Evolutionary conservation across 2,888 invertebrate species (phyloP), one percentile per base, ranked within the genome.

Genomic region (Sminthurinus aureus): DNA sequence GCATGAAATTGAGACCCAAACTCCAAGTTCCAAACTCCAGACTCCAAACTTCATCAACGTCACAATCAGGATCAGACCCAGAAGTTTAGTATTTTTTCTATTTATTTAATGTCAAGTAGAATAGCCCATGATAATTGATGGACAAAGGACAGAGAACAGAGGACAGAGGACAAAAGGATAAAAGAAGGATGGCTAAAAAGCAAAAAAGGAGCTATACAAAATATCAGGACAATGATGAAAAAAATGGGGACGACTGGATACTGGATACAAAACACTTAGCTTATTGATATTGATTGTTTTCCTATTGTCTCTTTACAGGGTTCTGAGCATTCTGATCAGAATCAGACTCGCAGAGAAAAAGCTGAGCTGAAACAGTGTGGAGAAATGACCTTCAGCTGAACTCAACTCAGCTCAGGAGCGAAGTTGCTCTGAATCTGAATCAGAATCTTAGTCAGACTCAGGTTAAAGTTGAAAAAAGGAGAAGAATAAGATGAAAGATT

Each of bases 251-350:
- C 38, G 38, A 38, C 38, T 6, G 38, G 6, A 38, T 4, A 38
- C 6, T 38, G 38, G 6, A 38, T 38, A 38, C 38, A 38, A 38
- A 26, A 38, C 38, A 79, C 66, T 79, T 58, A 58, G 4, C 9
- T 58, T 58, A 58, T 58, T 73, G 38, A 24, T 58, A 58, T 58
- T 73, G 38, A 24, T 26, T 73, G 73, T 73, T 73, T 73, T 73
- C 24, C 73, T 24, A 24, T 73, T 24, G 73, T 73, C 15, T 24
- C 6, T 26, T 26, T 11, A 15, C 24, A 73, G 20, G 6, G 38
- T 73, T 73, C 73, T 24, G 73, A 24, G 73, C 26, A 38, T 73
- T 73, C 73, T 22, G 26, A 73, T 73, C 24, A 26, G 38, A 6
- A 73, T 73, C 24, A 26, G 38, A 6, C 3, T 38, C 38, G 38